These are phyloP conservation scores for Eustalomyia histrio DNA, from an alignment of 2,888 invertebrate species.

Conservation along the genomic window DNA sequence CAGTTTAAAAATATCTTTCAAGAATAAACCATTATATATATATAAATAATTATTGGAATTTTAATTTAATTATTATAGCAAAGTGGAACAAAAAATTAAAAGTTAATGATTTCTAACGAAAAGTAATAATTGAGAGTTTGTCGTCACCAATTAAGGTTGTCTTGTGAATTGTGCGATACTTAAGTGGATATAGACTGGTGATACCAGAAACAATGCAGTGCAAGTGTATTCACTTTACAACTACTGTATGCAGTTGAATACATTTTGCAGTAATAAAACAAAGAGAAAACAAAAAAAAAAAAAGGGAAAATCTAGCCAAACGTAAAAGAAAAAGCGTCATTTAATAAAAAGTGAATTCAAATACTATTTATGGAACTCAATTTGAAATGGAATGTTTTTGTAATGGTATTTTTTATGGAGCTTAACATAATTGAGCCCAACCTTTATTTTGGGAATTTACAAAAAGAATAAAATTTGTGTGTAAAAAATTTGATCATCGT, in stretches of 20 bases:
- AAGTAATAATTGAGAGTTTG: slow-evolving; percentile 4
- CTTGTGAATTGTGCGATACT: no score
- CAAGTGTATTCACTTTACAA: slow-evolving; percentile 34
- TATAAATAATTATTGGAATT: not conserved
- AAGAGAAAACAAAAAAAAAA: slow-evolving; percentile 40
- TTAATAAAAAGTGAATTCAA: slow-evolving; percentile 22
- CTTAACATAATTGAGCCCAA: slow-evolving; percentile 18
- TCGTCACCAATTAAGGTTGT: slow-evolving; percentile 43
- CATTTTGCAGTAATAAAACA: not conserved
- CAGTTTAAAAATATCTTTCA: not conserved
- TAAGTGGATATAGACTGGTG: no score
- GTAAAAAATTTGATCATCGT: not conserved
- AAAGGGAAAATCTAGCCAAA: slow-evolving; percentile 22
- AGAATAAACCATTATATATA: not conserved
- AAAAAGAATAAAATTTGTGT: not conserved
- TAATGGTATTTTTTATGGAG: not conserved
- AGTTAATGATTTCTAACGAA: not conserved
- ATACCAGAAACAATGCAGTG: slow-evolving; percentile 36
- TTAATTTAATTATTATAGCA: not conserved
- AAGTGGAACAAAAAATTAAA: not conserved
- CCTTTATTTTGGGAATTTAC: slow-evolving; percentile 27
- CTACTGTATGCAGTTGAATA: not conserved
- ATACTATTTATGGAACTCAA: slow-evolving; percentile 23
- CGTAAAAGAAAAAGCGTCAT: not conserved
- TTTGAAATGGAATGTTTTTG: slow-evolving; percentile 3